Evolutionary conservation across 1,140 invertebrate species (phyloP).

Genomic region (Atta colombica): DNA sequence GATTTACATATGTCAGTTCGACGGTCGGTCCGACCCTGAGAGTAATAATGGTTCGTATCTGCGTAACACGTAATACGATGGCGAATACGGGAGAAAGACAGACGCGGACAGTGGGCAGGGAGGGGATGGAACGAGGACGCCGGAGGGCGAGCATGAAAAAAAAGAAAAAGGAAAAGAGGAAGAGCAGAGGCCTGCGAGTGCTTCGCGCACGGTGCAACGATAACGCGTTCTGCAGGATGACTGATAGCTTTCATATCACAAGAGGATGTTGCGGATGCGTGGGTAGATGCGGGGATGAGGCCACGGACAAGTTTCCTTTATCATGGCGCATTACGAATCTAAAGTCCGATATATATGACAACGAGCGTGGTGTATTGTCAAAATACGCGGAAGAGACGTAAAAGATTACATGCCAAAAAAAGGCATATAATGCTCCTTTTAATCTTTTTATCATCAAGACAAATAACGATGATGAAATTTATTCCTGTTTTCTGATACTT

Average conservation of each 20-base stretch:
- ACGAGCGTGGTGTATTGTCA: neutral
- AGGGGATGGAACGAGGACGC: conserved; percentile 36
- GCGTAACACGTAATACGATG: conserved; percentile 78
- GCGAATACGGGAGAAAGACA: conserved; percentile 53
- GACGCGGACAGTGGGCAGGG: conserved; percentile 27
- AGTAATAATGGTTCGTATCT: conserved; percentile 77
- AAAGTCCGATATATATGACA: conserved; percentile 14
- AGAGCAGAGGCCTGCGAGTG: conserved; percentile 48
- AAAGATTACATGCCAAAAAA: neutral
- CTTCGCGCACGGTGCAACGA: conserved; percentile 65
- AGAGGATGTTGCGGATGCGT: conserved; percentile 80
- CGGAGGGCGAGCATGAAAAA: conserved; percentile 54
- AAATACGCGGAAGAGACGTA: conserved; percentile 6
- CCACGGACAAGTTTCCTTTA: conserved; percentile 57
- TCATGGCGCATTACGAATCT: conserved; percentile 45
- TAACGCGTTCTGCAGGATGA: conserved; percentile 81
- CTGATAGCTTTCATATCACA: conserved; percentile 83
- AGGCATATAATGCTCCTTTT: neutral
- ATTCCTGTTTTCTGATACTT: neutral
- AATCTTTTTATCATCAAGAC: neutral
- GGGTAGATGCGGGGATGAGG: conserved; percentile 69
- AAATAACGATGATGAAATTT: neutral
- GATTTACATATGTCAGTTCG: conserved; percentile 58
- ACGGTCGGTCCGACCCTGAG: conserved; percentile 59
- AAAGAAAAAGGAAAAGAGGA: conserved; percentile 44